A percentile compares a stretch with the other conserved stretches of the same genome.
phyloP scores from a whole-genome alignment of 2,113 vertebrate genomes.

The Alouatta palliata region DNA sequence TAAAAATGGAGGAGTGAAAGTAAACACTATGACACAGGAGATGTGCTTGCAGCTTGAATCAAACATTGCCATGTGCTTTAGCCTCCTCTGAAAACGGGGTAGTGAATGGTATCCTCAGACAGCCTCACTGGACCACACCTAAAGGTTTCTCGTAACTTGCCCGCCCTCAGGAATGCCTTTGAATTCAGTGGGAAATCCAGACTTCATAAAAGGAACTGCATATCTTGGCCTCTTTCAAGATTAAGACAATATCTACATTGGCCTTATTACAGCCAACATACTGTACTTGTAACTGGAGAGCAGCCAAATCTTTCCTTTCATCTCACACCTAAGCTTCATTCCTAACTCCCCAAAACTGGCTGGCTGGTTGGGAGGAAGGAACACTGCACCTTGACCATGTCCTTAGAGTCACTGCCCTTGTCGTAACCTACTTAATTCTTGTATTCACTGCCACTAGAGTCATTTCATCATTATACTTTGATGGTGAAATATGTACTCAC shows the following conservation, averaged over 20 bases:
- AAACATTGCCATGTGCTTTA: not conserved
- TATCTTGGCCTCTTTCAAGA: conserved; percentile 51
- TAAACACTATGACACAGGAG: not conserved
- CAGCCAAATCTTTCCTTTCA: not conserved
- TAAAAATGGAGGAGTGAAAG: not conserved
- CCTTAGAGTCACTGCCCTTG: not conserved
- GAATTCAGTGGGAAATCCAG: conserved; percentile 53
- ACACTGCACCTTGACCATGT: not conserved
- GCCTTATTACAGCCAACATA: not conserved
- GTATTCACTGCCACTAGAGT: not conserved
- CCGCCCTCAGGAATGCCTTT: conserved; percentile 56
- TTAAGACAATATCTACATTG: conserved; percentile 17
- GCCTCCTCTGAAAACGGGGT: not conserved
- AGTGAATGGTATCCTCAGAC: not conserved
- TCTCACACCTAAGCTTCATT: conserved; percentile 15
- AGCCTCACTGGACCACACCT: not conserved
- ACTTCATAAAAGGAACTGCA: not conserved
- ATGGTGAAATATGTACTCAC: not conserved
- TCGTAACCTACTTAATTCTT: not conserved
- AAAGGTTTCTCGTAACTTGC: not conserved
- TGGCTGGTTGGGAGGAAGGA: not conserved
- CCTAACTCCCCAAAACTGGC: not conserved
- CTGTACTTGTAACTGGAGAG: conserved; percentile 33
- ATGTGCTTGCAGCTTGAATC: not conserved
- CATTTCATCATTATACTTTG: not conserved